Evolutionary conservation across 2,113 vertebrate genomes (phyloP).

Genomic region (Microcebus griseorufus): DNA sequence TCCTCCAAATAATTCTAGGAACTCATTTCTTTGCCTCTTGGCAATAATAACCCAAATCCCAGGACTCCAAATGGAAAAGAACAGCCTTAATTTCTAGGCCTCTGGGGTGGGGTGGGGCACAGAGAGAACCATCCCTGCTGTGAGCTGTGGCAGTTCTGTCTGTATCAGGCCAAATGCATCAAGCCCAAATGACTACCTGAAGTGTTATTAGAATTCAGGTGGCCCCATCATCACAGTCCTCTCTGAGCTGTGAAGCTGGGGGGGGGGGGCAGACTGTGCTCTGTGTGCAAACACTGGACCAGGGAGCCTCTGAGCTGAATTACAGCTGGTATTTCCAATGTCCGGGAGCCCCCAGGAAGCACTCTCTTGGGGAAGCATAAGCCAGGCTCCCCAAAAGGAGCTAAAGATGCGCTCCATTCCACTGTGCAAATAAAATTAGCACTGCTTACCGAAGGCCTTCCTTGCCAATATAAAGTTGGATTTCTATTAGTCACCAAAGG

Average conservation of each 20-base stretch:
- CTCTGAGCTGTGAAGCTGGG: not conserved
- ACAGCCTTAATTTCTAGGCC: slow-evolving; percentile 36
- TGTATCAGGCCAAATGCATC: not conserved
- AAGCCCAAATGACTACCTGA: not conserved
- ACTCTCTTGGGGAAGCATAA: not conserved
- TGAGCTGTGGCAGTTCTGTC: not conserved
- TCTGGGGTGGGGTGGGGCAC: not conserved
- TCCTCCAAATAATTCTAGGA: slow-evolving; percentile 9
- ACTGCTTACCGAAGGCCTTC: not conserved
- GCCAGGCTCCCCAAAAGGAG: not conserved
- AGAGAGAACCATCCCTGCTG: not conserved
- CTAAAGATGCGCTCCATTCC: not conserved
- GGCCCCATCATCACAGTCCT: not conserved
- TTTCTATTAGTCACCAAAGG: not conserved
- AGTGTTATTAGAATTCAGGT: not conserved
- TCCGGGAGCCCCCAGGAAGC: not conserved
- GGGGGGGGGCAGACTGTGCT: not conserved
- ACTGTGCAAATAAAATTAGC: not conserved
- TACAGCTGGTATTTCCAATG: not conserved
- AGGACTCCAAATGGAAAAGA: slow-evolving; percentile 23
- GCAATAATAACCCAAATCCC: slow-evolving; percentile 29
- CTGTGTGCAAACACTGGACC: not conserved
- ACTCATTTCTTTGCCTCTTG: not conserved
- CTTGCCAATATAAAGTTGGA: not conserved
- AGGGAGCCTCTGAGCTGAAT: not conserved